These are phyloP conservation scores for Bicyclus anynana DNA, from an alignment of 1,140 invertebrate species.

Conservation along the genomic window DNA sequence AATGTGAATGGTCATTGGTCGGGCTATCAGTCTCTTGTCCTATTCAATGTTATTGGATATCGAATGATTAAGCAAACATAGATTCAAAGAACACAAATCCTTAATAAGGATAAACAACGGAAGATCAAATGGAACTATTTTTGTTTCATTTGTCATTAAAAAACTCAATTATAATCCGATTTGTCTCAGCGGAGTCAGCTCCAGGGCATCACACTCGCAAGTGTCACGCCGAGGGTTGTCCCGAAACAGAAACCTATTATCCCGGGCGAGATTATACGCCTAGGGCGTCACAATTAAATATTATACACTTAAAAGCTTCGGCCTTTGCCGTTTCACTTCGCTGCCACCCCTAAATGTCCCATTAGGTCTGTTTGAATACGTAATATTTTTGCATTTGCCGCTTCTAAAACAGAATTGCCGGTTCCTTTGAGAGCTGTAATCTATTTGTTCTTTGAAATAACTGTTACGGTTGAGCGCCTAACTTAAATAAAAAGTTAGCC, in stretches of 20 bases:
- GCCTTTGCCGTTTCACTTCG: conserved; percentile 75
- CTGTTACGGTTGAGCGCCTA: conserved; percentile 64
- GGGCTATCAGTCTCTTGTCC: too few species aligned
- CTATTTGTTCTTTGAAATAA: conserved; percentile 75
- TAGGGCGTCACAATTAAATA: conserved; percentile 78
- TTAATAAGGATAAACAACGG: conserved; percentile 8
- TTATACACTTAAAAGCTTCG: conserved; percentile 78
- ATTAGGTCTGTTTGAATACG: conserved; percentile 77
- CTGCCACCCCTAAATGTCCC: conserved; percentile 76
- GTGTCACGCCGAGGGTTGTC: conserved; percentile 72
- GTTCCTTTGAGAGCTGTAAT: conserved; percentile 75
- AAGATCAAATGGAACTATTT: conserved; percentile 18
- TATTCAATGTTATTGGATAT: too few species aligned
- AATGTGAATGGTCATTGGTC: too few species aligned
- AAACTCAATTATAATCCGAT: conserved; percentile 73
- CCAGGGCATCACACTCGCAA: conserved; percentile 70
- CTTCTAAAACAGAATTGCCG: conserved; percentile 73
- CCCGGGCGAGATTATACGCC: conserved; percentile 78
- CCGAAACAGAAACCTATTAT: conserved; percentile 78
- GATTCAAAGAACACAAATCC: not conserved
- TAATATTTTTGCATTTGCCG: conserved; percentile 77
- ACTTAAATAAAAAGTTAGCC: conserved; percentile 63
- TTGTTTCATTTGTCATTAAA: conserved; percentile 57
- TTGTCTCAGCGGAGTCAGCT: conserved; percentile 66
- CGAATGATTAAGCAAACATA: not conserved